These are phyloP conservation scores for Thecophora atra DNA, from an alignment of 2,888 invertebrate species.

Conservation along the genomic window DNA sequence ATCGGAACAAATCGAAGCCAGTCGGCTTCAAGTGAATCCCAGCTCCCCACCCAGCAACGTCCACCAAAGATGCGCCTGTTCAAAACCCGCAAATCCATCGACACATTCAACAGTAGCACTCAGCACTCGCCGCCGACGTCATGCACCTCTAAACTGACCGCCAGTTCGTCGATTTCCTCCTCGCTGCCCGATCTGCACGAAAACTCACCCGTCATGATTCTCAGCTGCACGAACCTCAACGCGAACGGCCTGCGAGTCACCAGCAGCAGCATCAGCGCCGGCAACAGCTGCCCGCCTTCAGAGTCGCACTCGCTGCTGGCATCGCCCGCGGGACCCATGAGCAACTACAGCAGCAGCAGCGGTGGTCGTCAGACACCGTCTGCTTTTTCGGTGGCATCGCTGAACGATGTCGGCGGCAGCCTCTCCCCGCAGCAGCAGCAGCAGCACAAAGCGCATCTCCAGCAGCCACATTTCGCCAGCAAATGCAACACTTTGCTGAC, in stretches of 20 bases:
- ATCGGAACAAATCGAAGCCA: too few relatives aligned
- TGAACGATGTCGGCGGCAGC: conserved; percentile 51
- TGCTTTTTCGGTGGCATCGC: conserved; percentile 55
- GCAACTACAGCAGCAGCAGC: conserved; percentile 47
- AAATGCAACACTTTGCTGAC: conserved; percentile 50
- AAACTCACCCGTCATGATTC: conserved; percentile 64
- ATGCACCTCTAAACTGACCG: conserved; percentile 54
- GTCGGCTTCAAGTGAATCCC: too few relatives aligned
- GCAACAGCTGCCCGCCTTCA: conserved; percentile 44
- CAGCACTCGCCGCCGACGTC: conserved; percentile 46
- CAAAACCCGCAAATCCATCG: conserved; percentile 65
- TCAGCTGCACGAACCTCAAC: conserved; percentile 63
- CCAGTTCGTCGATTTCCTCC: conserved; percentile 60
- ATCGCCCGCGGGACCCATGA: conserved; percentile 8
- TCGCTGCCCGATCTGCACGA: conserved; percentile 65
- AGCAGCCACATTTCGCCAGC: conserved; percentile 36
- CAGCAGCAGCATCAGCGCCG: conserved; percentile 39
- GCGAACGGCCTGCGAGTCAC: conserved; percentile 50
- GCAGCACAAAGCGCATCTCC: conserved; percentile 16
- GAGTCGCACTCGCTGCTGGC: conserved; percentile 45
- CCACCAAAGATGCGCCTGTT: conserved; percentile 61
- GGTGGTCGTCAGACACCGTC: conserved; percentile 57
- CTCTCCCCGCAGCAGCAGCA: conserved; percentile 41
- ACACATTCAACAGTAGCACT: conserved; percentile 56
- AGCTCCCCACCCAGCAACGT: background rate